Evolutionary conservation across 2,888 invertebrate genomes (phyloP), one percentile per base, ranked within the genome.

Genomic region (Amorpha juglandis): DNA sequence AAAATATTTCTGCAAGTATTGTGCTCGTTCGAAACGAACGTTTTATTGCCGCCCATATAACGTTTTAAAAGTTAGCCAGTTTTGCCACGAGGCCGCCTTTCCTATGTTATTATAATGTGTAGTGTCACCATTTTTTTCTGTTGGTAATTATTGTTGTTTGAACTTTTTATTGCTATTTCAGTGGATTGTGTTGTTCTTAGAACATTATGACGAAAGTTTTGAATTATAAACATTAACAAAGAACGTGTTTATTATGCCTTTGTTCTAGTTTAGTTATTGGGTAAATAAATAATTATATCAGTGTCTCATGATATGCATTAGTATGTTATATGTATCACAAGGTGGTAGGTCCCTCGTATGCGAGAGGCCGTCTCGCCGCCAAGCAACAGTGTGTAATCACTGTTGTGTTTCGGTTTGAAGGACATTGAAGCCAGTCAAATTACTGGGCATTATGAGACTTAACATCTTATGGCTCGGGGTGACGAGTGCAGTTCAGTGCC

Each of bases 1-100:
- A 93, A 93, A 93, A 93, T 93, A 92, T 93, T 92, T 92, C 90
- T 89, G 90, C 92, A 88, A 92, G 92, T 92, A 92, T 93, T 92
- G 93, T 93, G 87, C 87, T 90, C 87, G 92, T 89, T 91, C 90
- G 87, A 80, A 88, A 85, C 87, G 86, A 88, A 87, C 91, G 88
- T 91, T 93, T 93, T 93, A 93, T 93, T 87, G 86, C 91, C 84
- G 87, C 76, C 89, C 91, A 89, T 93, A 93, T 93, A 93, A 91
- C 92, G 93, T 91, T 93, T 93, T 92, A 91, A 92, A 93, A 93
- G 90, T 92, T 93, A 83, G 87, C 81, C 90, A 82, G 83, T 91
- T 90, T 86, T 80, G 83, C 84, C 90, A 78, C 87, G 86, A 83
- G 84, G 79, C 79, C 81, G 83, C 77, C 78, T 82, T 83, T 79